Percentiles rank a stretch among this genome's conserved stretches.
Evolutionary conservation across 2,888 invertebrate genomes (phyloP).

Genomic region (Meganola albula): DNA sequence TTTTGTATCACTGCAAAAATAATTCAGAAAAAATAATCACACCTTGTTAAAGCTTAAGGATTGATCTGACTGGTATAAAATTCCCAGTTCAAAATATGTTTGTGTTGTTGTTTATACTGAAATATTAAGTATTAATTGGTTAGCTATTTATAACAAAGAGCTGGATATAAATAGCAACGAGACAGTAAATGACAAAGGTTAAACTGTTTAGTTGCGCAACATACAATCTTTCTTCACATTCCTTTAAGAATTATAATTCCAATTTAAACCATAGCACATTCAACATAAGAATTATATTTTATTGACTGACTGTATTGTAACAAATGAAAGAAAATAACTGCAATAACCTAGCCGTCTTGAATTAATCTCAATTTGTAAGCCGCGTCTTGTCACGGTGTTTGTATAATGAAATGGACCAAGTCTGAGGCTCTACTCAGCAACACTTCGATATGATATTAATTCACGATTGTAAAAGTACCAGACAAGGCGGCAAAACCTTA

Average conservation of each 20-base stretch:
- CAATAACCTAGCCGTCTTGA: conserved; percentile 51
- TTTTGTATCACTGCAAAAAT: no score
- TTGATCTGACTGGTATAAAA: no score
- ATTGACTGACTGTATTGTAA: conserved; percentile 11
- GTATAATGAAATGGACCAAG: conserved; percentile 69
- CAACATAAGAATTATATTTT: conserved; percentile 17
- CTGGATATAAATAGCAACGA: conserved; percentile 46
- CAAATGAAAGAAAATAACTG: conserved; percentile 23
- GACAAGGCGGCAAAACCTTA: no score
- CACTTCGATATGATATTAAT: conserved; percentile 17
- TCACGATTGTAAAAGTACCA: no score
- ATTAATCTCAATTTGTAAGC: conserved; percentile 75
- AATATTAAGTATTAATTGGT: no score
- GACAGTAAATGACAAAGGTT: conserved; percentile 47
- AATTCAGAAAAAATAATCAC: no score
- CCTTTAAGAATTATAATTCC: conserved; percentile 7
- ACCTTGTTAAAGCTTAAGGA: no score
- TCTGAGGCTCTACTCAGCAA: no score
- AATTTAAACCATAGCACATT: conserved; percentile 10
- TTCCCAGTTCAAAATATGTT: no score
- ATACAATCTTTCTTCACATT: conserved; percentile 21
- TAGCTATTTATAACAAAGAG: no score
- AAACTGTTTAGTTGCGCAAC: conserved; percentile 48
- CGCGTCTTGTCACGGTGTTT: conserved; percentile 71
- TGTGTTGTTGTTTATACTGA: no score